Evolutionary conservation across 2,113 vertebrate genomes (phyloP).

Genomic region (Rynchops niger): DNA sequence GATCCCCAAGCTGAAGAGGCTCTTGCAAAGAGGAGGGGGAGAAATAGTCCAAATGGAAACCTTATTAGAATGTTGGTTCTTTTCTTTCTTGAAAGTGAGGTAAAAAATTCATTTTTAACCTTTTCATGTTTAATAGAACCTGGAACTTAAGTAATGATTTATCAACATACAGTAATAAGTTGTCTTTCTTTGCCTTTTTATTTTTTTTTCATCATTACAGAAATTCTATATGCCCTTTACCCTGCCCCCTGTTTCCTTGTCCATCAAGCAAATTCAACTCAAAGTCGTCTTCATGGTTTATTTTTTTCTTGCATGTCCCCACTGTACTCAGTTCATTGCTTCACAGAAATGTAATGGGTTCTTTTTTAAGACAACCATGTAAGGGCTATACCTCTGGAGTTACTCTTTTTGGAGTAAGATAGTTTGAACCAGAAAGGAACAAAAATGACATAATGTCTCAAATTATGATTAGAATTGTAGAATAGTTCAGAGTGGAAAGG

Average conservation of each 20-base stretch:
- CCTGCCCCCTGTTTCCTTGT: neutral
- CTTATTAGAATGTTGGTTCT: conserved; percentile 99
- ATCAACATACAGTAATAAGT: neutral
- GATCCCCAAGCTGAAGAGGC: conserved; percentile 98
- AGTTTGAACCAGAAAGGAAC: neutral
- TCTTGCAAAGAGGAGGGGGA: conserved; percentile 92
- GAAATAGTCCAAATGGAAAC: conserved; percentile 97
- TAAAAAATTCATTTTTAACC: conserved; percentile 70
- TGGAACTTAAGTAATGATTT: neutral
- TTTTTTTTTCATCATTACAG: neutral
- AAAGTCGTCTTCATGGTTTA: neutral
- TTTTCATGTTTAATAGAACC: conserved; percentile 20
- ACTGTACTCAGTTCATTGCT: neutral
- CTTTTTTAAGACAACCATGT: neutral
- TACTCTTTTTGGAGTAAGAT: neutral
- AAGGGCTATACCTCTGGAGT: neutral
- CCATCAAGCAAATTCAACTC: neutral
- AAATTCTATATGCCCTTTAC: neutral
- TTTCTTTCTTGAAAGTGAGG: conserved; percentile 99
- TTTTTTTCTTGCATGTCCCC: neutral
- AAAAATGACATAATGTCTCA: neutral
- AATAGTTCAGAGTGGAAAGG: neutral
- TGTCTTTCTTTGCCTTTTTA: neutral
- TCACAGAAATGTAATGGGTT: neutral
- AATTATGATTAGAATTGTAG: neutral